These are phyloP conservation scores for Conopomorpha cramerella DNA, from an alignment of 1,140 invertebrate genomes.

Conservation along the genomic window DNA sequence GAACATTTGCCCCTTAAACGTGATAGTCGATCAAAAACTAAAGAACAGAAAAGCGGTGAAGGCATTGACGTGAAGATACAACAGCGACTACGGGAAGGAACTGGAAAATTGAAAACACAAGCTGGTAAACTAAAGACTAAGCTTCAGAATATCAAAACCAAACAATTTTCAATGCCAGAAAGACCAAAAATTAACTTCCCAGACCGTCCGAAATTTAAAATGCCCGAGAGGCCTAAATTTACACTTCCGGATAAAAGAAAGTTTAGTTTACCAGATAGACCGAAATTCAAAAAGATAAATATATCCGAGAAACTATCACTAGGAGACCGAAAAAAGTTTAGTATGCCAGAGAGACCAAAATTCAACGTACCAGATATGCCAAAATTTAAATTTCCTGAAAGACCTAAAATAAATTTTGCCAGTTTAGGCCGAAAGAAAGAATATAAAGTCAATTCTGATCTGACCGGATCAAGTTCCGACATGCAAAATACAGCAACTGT, in stretches of 20 bases:
- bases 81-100: slow-evolving; percentile 59
- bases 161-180: slow-evolving; percentile 61
- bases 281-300: slow-evolving; percentile 65
- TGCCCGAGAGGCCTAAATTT: slow-evolving; percentile 63
- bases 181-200: slow-evolving; percentile 58
- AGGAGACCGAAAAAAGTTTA: slow-evolving; percentile 63
- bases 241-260: slow-evolving; percentile 61
- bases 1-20: slow-evolving; percentile 67
- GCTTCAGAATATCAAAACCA: slow-evolving; percentile 62
- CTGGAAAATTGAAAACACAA: slow-evolving; percentile 63
- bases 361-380: slow-evolving; percentile 66
- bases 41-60: too few relatives aligned
- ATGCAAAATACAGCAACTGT: slow-evolving; percentile 56
- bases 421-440: slow-evolving; percentile 37
- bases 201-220: slow-evolving; percentile 62
- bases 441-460: slow-evolving; percentile 37
- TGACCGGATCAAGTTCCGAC: slow-evolving; percentile 34
- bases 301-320: slow-evolving; percentile 62
- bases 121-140: slow-evolving; percentile 66
- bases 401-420: slow-evolving; percentile 60
- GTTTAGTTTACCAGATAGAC: slow-evolving; percentile 60
- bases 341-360: slow-evolving; percentile 60
- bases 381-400: slow-evolving; percentile 67
- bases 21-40: slow-evolving; percentile 60
- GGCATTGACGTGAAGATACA: slow-evolving; percentile 47